Conservation (phyloP, 2,888 invertebrate genomes). For the Cantharis rufa region DNA sequence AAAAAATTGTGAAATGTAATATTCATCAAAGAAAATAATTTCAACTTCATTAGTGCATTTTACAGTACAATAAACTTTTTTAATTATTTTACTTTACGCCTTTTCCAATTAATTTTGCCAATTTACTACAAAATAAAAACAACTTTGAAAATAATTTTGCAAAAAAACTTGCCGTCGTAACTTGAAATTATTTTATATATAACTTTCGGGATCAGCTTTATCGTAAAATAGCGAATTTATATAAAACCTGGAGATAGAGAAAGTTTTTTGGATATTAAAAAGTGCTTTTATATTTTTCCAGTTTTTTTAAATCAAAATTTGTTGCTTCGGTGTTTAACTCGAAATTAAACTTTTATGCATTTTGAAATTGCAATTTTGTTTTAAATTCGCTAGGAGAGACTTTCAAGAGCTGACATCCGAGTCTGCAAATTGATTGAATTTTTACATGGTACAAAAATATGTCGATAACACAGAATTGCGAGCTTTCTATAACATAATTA, state of each 20-base stretch:
- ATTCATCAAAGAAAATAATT: not conserved
- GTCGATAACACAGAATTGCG: not conserved
- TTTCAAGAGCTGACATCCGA: not conserved
- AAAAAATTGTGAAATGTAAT: not conserved
- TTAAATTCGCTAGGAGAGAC: not conserved
- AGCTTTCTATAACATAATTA: not conserved
- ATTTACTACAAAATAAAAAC: not conserved
- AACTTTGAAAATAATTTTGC: not conserved
- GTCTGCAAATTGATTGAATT: not conserved
- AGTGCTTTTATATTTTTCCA: not conserved
- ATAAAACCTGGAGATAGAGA: not conserved
- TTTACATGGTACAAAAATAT: not conserved
- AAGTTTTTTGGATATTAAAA: not conserved
- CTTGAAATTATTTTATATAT: not conserved
- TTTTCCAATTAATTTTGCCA: not conserved
- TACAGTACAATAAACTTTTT: not conserved
- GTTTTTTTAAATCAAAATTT: not conserved
- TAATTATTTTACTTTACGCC: not conserved
- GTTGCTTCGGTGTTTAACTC: not conserved
- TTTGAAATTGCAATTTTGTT: not conserved
- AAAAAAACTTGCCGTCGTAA: not conserved
- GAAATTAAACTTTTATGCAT: not conserved
- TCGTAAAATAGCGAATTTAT: not conserved
- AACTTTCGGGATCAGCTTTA: not conserved
- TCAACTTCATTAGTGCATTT: not conserved